A percentile compares a stretch with the other conserved stretches of the same genome.
These are phyloP conservation scores for Enteromius thamalakanensis DNA, from an alignment of 2,797 vertebrate species.

Conservation along the genomic window DNA sequence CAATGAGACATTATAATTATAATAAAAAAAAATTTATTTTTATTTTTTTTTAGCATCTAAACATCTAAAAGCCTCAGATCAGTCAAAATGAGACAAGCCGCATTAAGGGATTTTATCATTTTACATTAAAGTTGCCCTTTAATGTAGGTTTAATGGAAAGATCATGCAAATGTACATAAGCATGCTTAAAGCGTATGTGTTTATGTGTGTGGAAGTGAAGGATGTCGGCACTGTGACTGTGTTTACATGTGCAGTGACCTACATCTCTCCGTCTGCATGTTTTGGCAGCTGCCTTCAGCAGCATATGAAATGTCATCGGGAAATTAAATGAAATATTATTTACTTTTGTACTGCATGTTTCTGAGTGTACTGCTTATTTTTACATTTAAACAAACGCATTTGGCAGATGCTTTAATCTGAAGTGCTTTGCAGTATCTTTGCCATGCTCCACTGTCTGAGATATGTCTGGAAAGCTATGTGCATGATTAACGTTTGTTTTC, in stretches of 20 bases:
- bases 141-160: slow-evolving; percentile 7
- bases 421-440: too few relatives aligned
- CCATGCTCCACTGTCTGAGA: not conserved
- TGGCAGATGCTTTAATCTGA: not conserved
- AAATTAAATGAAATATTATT: not conserved
- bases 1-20: not conserved
- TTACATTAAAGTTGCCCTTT: slow-evolving; percentile 3
- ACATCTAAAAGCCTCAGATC: slow-evolving; percentile 14
- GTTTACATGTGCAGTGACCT: slow-evolving; percentile 15
- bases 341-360: not conserved
- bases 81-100: not conserved
- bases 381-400: not conserved
- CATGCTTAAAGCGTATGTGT: not conserved
- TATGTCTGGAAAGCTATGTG: not conserved
- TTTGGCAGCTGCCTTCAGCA: slow-evolving; percentile 17
- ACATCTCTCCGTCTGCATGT: not conserved
- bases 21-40: not conserved
- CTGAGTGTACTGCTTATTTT: not conserved
- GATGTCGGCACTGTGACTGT: not conserved
- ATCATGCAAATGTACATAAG: not conserved
- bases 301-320: not conserved
- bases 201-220: not conserved
- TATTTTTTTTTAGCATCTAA: not conserved
- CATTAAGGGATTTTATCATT: slow-evolving; percentile 13
- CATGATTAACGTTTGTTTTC: not conserved